phyloP scores from a whole-genome alignment of 2,888 invertebrate genomes.

The Heterodera filipjevi region DNA sequence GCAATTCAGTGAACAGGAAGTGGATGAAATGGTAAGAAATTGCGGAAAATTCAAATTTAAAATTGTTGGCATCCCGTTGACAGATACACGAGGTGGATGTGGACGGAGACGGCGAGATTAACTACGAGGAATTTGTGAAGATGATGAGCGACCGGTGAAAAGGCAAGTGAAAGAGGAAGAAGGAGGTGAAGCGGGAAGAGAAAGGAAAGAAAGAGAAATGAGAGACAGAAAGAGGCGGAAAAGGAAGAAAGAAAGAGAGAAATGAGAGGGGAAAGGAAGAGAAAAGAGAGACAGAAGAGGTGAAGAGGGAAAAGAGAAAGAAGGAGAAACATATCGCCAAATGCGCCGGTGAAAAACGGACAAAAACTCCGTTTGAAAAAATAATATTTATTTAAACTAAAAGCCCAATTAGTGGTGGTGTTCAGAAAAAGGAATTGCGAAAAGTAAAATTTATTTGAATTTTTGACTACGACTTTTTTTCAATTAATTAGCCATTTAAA shows the following conservation, averaged over 20 bases:
- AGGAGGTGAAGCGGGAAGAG: too few relatives aligned
- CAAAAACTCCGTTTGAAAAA: not conserved
- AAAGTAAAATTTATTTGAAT: too few relatives aligned
- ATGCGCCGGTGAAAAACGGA: not conserved
- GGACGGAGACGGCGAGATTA: slow-evolving; percentile 62
- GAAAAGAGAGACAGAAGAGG: not conserved
- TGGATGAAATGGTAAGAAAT: slow-evolving; percentile 62
- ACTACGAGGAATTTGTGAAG: slow-evolving; percentile 56
- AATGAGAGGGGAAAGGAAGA: not conserved
- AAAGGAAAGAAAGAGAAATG: too few relatives aligned
- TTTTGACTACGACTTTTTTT: too few relatives aligned
- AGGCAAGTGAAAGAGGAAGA: too few relatives aligned
- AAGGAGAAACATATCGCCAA: not conserved
- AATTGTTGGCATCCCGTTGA: not conserved
- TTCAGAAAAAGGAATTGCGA: too few relatives aligned
- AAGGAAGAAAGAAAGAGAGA: too few relatives aligned
- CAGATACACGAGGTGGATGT: slow-evolving; percentile 49
- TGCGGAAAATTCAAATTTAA: slow-evolving; percentile 25
- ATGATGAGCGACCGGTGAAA: slow-evolving; percentile 47
- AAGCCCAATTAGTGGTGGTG: too few relatives aligned
- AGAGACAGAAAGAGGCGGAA: not conserved
- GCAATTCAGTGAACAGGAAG: slow-evolving; percentile 65
- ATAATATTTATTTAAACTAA: not conserved
- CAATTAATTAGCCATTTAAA: too few relatives aligned
- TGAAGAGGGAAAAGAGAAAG: too few relatives aligned